Evolutionary conservation across 2,113 vertebrate genomes (phyloP).

Genomic region (Lepus americanus): DNA sequence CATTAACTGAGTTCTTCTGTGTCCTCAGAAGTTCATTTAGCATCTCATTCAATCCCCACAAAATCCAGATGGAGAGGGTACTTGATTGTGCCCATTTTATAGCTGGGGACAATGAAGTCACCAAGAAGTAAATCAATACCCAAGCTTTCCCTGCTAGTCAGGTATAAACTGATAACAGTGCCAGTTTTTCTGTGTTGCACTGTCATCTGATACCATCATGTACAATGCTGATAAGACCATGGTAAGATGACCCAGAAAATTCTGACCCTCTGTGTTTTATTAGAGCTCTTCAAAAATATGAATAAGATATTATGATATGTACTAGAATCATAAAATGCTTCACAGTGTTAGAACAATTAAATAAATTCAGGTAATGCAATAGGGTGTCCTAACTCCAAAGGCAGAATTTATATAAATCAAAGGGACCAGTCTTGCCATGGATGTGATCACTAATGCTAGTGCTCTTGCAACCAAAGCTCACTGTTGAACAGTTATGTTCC

Average conservation of each 20-base stretch:
- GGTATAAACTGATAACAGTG: background rate
- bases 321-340: background rate
- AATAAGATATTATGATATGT: background rate
- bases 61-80: background rate
- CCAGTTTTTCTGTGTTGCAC: accelerated
- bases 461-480: background rate
- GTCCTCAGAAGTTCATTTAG: background rate
- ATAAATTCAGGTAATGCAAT: background rate
- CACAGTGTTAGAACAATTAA: background rate
- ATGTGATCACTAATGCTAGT: background rate
- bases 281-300: background rate
- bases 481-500: background rate
- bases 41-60: background rate
- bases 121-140: background rate
- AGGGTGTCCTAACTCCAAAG: background rate
- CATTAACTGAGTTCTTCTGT: background rate
- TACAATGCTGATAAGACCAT: background rate
- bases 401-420: background rate
- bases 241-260: background rate
- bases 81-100: background rate
- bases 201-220: background rate
- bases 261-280: background rate
- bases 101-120: background rate
- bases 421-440: background rate
- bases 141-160: background rate